These are phyloP conservation scores for Acinonyx jubatus DNA, from an alignment of 2,113 vertebrate species.

Conservation along the genomic window DNA sequence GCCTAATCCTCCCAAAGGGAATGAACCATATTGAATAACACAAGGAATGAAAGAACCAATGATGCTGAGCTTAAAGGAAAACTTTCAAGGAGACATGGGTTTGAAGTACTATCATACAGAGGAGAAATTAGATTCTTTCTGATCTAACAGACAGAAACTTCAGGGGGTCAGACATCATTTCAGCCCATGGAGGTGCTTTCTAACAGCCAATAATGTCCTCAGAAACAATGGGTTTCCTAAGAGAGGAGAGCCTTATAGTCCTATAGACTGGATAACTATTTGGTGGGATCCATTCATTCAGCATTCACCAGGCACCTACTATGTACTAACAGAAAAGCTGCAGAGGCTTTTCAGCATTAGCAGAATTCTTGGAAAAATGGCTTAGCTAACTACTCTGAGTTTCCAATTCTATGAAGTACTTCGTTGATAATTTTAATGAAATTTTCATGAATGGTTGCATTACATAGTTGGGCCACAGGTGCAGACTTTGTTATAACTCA, in stretches of 20 bases:
- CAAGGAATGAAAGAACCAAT: background rate
- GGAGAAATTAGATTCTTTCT: conserved; percentile 7
- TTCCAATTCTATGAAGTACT: background rate
- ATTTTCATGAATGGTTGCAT: background rate
- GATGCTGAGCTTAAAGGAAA: background rate
- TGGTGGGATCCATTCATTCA: background rate
- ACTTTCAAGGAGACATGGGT: background rate
- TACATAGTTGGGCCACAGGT: background rate
- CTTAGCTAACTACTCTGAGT: background rate
- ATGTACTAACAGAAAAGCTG: background rate
- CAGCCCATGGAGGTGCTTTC: background rate
- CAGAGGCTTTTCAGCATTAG: background rate
- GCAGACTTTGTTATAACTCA: background rate
- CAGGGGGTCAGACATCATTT: background rate
- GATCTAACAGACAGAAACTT: conserved; percentile 7
- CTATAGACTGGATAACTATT: background rate
- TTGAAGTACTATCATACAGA: background rate
- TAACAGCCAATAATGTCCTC: background rate
- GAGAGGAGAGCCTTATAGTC: background rate
- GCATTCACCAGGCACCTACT: background rate
- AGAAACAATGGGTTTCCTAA: background rate
- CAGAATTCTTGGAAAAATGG: background rate
- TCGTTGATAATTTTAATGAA: background rate
- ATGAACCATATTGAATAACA: background rate
- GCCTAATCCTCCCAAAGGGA: background rate